Evolutionary conservation across 1,140 invertebrate species (phyloP).

Genomic region (Lucilia cuprina): DNA sequence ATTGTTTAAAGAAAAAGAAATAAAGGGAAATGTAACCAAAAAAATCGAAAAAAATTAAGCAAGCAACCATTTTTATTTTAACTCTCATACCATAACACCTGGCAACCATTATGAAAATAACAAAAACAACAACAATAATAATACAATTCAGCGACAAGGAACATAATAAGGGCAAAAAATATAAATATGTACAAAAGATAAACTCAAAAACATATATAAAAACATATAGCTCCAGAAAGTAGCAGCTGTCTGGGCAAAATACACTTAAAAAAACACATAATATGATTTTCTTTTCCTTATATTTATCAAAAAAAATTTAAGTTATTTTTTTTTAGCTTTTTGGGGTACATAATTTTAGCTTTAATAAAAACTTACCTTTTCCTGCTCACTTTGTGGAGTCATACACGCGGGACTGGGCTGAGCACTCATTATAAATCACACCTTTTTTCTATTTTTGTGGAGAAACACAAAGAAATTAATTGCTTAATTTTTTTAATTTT

Average conservation of each 20-base stretch:
- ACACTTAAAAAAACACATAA: not conserved
- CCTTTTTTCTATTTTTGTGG: constrained; percentile 20
- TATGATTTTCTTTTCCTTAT: not conserved
- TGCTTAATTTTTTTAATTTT: not conserved
- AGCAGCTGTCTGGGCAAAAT: not conserved
- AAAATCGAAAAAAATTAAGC: not conserved
- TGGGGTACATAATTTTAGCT: not conserved
- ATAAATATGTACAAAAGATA: not conserved
- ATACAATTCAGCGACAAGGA: not conserved
- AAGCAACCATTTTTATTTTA: not conserved
- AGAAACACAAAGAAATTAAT: constrained; percentile 15
- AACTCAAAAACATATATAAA: not conserved
- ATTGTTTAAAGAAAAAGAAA: not conserved
- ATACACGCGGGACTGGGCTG: constrained; percentile 55
- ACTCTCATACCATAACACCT: not conserved
- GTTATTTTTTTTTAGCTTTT: not conserved
- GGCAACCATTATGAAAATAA: not conserved
- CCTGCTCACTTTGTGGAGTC: constrained; percentile 55
- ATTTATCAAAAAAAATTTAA: not conserved
- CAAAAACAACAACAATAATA: not conserved
- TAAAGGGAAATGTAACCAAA: not conserved
- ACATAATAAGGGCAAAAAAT: constrained; percentile 4
- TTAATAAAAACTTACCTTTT: constrained; percentile 47
- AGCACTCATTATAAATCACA: constrained; percentile 49
- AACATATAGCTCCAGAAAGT: not conserved